phyloP scores from a whole-genome alignment of 2,113 vertebrate genomes.

The Phoenicopterus ruber region DNA sequence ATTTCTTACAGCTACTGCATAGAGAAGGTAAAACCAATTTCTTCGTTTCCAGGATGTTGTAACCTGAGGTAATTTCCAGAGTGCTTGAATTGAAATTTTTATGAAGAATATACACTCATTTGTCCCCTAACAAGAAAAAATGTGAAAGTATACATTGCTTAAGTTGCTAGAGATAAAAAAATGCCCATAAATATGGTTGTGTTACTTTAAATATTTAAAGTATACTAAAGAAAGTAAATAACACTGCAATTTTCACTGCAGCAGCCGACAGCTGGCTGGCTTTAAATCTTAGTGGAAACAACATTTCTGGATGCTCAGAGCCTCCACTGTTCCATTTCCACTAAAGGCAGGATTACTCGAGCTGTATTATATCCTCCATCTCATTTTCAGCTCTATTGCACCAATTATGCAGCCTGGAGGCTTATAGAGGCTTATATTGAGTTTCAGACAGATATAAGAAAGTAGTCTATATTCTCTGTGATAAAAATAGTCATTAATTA shows the following conservation, averaged over 20 bases:
- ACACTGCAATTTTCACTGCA: constrained; percentile 15
- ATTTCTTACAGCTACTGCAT: constrained; percentile 41
- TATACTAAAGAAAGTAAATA: constrained; percentile 45
- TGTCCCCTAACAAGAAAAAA: constrained; percentile 46
- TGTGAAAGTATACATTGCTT: neutral
- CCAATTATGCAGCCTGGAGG: constrained; percentile 75
- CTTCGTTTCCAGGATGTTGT: constrained; percentile 24
- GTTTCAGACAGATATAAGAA: constrained; percentile 71
- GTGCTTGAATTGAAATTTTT: constrained; percentile 51
- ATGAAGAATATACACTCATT: neutral
- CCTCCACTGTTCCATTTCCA: constrained; percentile 63
- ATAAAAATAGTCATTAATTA: constrained; percentile 81
- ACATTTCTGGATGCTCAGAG: constrained; percentile 51
- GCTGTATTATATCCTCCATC: constrained; percentile 71
- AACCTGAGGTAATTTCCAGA: constrained; percentile 37
- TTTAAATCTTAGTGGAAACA: constrained; percentile 67
- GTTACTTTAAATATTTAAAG: constrained; percentile 60
- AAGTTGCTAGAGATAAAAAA: constrained; percentile 28
- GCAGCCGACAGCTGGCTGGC: constrained; percentile 32
- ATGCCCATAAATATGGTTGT: constrained; percentile 14
- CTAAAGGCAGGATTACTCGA: constrained; percentile 71
- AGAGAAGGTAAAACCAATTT: constrained; percentile 54
- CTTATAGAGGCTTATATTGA: constrained; percentile 75
- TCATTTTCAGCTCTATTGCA: constrained; percentile 79
- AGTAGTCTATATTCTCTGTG: constrained; percentile 71